These are phyloP conservation scores for Proctacanthus coquilletti DNA, from an alignment of 1,140 invertebrate genomes.

Conservation along the genomic window DNA sequence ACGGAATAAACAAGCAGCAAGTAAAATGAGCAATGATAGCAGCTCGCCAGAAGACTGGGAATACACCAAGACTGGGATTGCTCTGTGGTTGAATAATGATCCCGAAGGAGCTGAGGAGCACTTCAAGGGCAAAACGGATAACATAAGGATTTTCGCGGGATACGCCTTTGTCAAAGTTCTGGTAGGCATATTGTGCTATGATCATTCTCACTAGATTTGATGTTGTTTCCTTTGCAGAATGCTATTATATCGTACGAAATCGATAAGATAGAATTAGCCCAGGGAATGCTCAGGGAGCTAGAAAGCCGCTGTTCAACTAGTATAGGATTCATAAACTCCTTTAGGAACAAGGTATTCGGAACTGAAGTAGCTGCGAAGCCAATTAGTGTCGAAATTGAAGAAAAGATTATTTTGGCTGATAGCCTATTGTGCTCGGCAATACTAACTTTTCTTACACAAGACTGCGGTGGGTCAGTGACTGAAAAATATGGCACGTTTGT, in stretches of 20 bases:
- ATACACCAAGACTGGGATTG: background rate
- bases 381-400: constrained; percentile 35
- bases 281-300: constrained; percentile 39
- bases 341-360: constrained; percentile 35
- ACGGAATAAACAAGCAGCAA: too few species aligned
- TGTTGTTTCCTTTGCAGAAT: background rate
- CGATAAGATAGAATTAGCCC: constrained; percentile 41
- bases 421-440: constrained; percentile 14
- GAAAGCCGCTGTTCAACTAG: constrained; percentile 41
- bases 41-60: background rate
- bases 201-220: too few species aligned
- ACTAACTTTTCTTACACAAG: constrained; percentile 2
- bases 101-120: background rate
- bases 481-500: background rate
- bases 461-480: background rate
- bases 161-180: background rate
- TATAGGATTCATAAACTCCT: constrained; percentile 37
- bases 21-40: background rate
- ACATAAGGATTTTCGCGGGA: background rate
- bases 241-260: constrained; percentile 52
- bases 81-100: background rate
- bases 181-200: background rate
- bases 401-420: constrained; percentile 51
- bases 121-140: background rate
- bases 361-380: constrained; percentile 12